Conservation (phyloP, 1,140 invertebrate species). For the Rhynchophorus ferrugineus region DNA sequence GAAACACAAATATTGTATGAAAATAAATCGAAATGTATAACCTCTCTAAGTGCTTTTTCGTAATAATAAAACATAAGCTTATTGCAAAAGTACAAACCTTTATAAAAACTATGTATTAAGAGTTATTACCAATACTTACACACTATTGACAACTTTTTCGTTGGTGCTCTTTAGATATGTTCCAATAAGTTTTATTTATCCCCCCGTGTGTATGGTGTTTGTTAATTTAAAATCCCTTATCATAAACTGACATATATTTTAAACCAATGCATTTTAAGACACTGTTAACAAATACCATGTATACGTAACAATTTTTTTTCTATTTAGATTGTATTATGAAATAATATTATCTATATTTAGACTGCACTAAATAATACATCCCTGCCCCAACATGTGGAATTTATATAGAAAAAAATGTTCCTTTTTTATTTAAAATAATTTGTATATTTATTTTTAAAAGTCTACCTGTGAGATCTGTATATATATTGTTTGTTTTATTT, state of each 20-base stretch:
- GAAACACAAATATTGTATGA: too few relatives aligned
- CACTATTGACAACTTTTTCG: slow-evolving; percentile 1
- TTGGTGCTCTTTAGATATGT: slow-evolving; percentile 6
- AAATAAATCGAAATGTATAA: too few relatives aligned
- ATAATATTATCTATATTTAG: too few relatives aligned
- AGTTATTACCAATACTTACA: slow-evolving; percentile 5
- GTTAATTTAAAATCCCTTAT: too few relatives aligned
- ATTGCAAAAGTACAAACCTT: slow-evolving; percentile 19
- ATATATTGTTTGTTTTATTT: slow-evolving; percentile 12
- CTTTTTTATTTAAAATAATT: slow-evolving; percentile 17
- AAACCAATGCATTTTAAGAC: too few relatives aligned
- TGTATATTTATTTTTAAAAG: slow-evolving; percentile 18
- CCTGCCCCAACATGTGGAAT: slow-evolving; percentile 3
- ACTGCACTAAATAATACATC: slow-evolving; percentile 1
- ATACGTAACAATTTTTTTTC: too few relatives aligned
- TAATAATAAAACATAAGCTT: slow-evolving; percentile 14
- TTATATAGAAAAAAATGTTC: slow-evolving; percentile 14
- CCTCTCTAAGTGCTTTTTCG: slow-evolving; percentile 15
- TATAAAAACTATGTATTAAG: slow-evolving; percentile 2
- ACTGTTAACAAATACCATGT: too few relatives aligned
- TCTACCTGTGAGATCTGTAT: slow-evolving; percentile 2
- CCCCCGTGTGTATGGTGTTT: too few relatives aligned
- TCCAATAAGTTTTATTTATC: too few relatives aligned
- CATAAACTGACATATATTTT: too few relatives aligned
- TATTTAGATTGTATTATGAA: too few relatives aligned